phyloP scores from a whole-genome alignment of 1,140 invertebrate genomes.

The Vanessa atalanta region DNA sequence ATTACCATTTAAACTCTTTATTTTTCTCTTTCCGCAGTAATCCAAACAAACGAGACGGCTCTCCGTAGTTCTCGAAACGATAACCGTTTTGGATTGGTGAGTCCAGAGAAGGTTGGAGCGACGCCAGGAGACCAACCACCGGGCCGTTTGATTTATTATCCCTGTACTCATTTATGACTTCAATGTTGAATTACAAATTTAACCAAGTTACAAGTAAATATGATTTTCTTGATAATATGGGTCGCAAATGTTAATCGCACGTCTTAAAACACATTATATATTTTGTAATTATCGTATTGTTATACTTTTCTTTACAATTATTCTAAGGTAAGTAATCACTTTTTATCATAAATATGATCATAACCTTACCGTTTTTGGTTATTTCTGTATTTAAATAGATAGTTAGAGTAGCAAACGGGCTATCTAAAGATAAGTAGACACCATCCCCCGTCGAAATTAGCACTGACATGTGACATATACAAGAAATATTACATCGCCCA shows the following conservation, averaged over 20 bases:
- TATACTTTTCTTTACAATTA: too few species aligned
- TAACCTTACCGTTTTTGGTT: too few species aligned
- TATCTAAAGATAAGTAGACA: too few species aligned
- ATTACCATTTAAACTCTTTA: constrained; percentile 17
- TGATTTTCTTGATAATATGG: neutral
- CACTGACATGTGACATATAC: too few species aligned
- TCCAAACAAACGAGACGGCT: constrained; percentile 17
- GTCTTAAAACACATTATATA: too few species aligned
- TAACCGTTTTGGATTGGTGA: constrained; percentile 3
- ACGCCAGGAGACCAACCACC: neutral
- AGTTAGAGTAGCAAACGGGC: too few species aligned
- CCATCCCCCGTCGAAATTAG: too few species aligned
- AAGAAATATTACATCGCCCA: too few species aligned
- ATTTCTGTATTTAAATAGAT: too few species aligned
- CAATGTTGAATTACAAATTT: constrained; percentile 5
- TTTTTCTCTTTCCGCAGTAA: constrained; percentile 3
- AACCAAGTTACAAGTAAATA: neutral
- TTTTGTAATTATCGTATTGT: too few species aligned
- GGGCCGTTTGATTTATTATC: neutral
- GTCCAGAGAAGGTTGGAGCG: neutral
- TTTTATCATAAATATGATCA: too few species aligned
- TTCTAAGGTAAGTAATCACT: too few species aligned
- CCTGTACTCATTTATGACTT: constrained; percentile 5
- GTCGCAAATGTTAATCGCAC: neutral
- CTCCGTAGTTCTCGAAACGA: constrained; percentile 3